Evolutionary conservation across 2,888 invertebrate genomes (phyloP), one percentile per base, ranked within the genome.

Genomic region (Drosophila mettleri): DNA sequence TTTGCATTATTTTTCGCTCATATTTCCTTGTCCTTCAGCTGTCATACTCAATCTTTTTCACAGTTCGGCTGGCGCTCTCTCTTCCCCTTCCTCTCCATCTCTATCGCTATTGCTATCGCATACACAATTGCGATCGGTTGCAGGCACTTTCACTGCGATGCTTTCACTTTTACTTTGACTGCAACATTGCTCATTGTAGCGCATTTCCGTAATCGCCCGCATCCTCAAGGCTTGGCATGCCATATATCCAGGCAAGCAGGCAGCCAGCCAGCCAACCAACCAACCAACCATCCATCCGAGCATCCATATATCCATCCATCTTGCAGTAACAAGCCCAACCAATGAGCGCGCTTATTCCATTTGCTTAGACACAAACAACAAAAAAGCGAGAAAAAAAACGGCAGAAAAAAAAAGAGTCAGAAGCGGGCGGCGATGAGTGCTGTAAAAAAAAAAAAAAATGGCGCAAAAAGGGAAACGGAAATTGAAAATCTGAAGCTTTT

Each of bases 401-500:
- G 27, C 18, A 39, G 49, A 38, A 43, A 39, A 58, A 51, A 52
- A 38, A 49, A 36, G 36, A n/a, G 34, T 45, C 41, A 6, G 24
- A 34, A 12, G 49, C 49, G 24, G 38, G 48, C 41, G 58, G 59
- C 57, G 68, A 78, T 69, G 58, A 52, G 14, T 29, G 57, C 57
- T 41, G 64, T 33, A 49, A 34, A 60, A 51, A 39, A 52, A 16
- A 27, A 49, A 34, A 60, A 51, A 39, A 52, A 16, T 34, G 34
- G 72, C 65, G 59, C 52, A 64, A 76, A 74, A 80, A 71, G 63
- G 88, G 87, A 88, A 85, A 88, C 85, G 85, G 85, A 85, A 85
- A 85, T 85, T 85, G 85, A 85, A 85, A 85, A 85, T 85, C 85
- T 85, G 85, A 85, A 88, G 87, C 89, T 88, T 86, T 85, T 78